Evolutionary conservation across 2,888 invertebrate species (phyloP).

Genomic region (Synanthedon vespiformis): DNA sequence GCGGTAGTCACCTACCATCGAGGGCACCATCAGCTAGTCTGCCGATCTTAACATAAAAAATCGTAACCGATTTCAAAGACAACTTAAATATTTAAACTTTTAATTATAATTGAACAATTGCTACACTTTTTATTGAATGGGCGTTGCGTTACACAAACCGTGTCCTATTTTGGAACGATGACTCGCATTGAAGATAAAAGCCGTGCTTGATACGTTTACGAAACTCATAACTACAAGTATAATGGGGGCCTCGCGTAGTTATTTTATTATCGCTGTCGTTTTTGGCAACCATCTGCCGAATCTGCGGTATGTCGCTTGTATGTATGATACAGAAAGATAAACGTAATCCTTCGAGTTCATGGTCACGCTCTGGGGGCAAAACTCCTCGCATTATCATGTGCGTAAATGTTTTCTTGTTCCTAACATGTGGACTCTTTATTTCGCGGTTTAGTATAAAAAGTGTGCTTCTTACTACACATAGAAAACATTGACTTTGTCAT

Average conservation of each 20-base stretch:
- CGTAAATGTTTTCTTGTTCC: constrained; percentile 19
- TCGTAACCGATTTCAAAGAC: no score
- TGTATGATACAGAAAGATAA: constrained; percentile 42
- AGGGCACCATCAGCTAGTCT: no score
- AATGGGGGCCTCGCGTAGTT: background rate
- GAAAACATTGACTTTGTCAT: constrained; percentile 15
- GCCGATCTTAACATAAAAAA: no score
- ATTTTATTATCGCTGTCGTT: constrained; percentile 37
- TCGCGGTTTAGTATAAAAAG: constrained; percentile 24
- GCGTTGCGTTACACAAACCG: no score
- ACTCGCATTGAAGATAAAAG: no score
- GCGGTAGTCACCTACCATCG: no score
- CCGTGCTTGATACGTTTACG: no score
- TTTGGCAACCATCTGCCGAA: constrained; percentile 57
- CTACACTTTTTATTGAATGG: no score
- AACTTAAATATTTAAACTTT: no score
- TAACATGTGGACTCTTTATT: constrained; percentile 25
- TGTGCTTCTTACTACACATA: constrained; percentile 20
- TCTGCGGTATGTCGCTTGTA: constrained; percentile 18
- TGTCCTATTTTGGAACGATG: no score
- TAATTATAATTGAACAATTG: no score
- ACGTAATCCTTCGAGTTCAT: constrained; percentile 43
- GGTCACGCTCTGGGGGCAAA: constrained; percentile 37
- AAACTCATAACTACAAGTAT: no score
- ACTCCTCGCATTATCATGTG: constrained; percentile 29